A percentile compares a stretch with the other conserved stretches of the same genome.
phyloP scores from a whole-genome alignment of 2,797 vertebrate species.

The Gallirallus australis region DNA sequence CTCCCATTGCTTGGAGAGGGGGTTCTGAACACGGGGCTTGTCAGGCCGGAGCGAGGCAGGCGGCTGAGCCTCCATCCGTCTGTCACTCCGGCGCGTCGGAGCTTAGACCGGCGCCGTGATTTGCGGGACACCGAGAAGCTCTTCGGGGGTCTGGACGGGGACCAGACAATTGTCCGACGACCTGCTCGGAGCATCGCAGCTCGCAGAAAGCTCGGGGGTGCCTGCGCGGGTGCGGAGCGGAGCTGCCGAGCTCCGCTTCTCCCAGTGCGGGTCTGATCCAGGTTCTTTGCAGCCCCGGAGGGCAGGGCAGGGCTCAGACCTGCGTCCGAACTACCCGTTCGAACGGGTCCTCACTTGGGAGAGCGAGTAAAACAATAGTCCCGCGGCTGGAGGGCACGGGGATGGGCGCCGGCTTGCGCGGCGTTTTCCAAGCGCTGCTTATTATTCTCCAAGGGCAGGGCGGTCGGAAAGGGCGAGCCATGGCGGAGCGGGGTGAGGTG shows the following conservation, averaged over 20 bases:
- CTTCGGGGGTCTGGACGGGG: neutral
- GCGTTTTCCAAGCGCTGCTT: neutral
- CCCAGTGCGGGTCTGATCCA: neutral
- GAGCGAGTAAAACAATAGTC: conserved; percentile 37
- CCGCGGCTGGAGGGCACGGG: neutral
- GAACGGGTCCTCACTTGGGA: conserved; percentile 40
- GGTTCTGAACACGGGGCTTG: neutral
- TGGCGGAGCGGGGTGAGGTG: neutral
- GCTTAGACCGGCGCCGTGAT: neutral
- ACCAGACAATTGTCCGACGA: neutral
- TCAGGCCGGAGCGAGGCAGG: neutral
- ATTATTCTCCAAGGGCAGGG: neutral
- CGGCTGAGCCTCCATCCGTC: neutral
- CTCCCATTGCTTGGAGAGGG: neutral
- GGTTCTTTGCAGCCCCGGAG: too few relatives aligned
- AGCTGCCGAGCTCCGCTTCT: neutral
- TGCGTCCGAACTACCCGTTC: conserved; percentile 1
- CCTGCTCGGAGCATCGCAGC: neutral
- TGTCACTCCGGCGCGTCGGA: neutral
- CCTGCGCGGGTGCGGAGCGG: accelerated
- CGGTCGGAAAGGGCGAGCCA: neutral
- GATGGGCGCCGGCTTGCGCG: neutral
- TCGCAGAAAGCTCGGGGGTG: neutral
- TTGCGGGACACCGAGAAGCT: neutral
- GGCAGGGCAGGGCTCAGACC: neutral